Base-by-base conservation (phyloP, 2,797 vertebrate genomes). In the Danio tinwini region DNA sequence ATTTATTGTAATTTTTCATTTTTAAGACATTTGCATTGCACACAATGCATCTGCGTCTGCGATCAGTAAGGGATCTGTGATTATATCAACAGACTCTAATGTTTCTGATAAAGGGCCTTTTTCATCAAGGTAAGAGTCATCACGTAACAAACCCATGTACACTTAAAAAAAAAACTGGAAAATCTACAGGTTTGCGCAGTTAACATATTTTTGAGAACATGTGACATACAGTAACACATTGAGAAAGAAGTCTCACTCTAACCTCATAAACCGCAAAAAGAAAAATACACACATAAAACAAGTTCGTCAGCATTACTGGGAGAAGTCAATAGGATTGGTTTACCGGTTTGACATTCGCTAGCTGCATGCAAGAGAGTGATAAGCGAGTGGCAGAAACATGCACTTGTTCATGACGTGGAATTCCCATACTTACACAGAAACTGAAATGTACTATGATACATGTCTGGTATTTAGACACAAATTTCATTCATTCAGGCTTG, bases 221-320 rank as follows among this genome's bases (percentile, higher is more conserved):
- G 70, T 78, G 58, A 78, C 14, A 50, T 40, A 5, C 5, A 6
- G 17, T 44, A 53, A 42, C 13, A 37, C 17, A 29, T 7, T 16
- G 4, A 6, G 8, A 53, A 64, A 55, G 1, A 17, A 53, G 4
- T 29, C 13, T 53, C 10, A 29, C 2, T 53, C 49, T 21, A 16
- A 17, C 5, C 10, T 42, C 5, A 13, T 5, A 69, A 44, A 53
- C 45, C 13, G 2, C 42, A 56, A 1, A 29, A 29, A 77, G 76
- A 37, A 29, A 29, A 29, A 1, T 16, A 5, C 45, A 10, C 5
- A 5, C n/a, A 13, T 16, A 11, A 53, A 79, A 72, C 76, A 12
- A 55, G 76, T 72, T n/a, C 12, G 37, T 44, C 29, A 47, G 10
- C 77, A 79, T 79, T 29, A 19, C 58, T 45, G 11, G 3, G 56